Evolutionary conservation across 2,888 invertebrate genomes (phyloP).

Genomic region (Noctua janthina): DNA sequence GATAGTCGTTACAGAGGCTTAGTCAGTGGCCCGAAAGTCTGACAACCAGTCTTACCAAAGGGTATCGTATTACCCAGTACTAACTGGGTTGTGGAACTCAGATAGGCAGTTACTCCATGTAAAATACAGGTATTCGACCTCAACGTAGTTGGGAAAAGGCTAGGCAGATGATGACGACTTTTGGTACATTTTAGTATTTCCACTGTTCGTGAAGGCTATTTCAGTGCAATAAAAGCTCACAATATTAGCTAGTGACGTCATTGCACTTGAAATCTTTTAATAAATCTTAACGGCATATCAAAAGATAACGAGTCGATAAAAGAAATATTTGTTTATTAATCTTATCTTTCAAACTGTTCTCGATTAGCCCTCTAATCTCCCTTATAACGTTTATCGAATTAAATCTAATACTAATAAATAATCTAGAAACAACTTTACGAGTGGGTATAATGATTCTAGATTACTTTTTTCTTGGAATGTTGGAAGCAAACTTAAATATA

Average conservation of each 20-base stretch:
- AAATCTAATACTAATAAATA: slow-evolving; percentile 17
- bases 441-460: slow-evolving; percentile 7
- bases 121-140: no score
- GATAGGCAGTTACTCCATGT: no score
- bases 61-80: no score
- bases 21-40: no score
- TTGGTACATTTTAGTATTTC: background rate
- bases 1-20: no score
- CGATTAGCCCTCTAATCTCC: slow-evolving; percentile 4
- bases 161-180: no score
- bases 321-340: background rate
- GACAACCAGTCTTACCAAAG: no score
- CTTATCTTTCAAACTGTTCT: background rate
- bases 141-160: no score
- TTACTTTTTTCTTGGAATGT: slow-evolving; percentile 9
- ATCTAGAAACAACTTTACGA: slow-evolving; percentile 9
- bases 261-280: background rate
- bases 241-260: background rate
- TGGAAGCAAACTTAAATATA: background rate
- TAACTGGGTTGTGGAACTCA: no score
- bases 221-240: background rate
- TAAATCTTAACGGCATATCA: slow-evolving; percentile 14
- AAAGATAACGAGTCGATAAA: slow-evolving; percentile 18
- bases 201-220: background rate
- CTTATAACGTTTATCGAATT: slow-evolving; percentile 11